A percentile compares a stretch with the other conserved stretches of the same genome.
These are phyloP conservation scores for Indicator maculatus DNA, from an alignment of 2,113 vertebrate species.

Conservation along the genomic window DNA sequence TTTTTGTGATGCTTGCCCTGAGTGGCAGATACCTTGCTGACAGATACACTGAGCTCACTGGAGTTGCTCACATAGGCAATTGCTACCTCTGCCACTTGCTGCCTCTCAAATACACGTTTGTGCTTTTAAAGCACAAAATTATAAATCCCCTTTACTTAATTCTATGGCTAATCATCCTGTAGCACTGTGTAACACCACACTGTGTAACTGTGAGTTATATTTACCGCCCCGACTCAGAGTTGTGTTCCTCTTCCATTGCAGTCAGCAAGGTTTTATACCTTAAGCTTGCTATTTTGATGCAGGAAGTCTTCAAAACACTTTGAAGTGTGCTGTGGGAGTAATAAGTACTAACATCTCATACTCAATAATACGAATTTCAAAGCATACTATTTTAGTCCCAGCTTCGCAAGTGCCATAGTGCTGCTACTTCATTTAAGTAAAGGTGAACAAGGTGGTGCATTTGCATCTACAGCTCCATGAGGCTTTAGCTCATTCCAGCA, in stretches of 20 bases:
- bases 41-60: background rate
- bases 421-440: background rate
- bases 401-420: background rate
- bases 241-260: background rate
- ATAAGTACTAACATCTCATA: background rate
- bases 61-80: background rate
- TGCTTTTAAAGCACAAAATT: background rate
- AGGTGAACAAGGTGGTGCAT: rapidly evolving
- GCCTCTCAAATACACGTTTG: background rate
- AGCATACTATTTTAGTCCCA: background rate
- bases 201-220: background rate
- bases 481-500: background rate
- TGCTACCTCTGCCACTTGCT: background rate
- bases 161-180: background rate
- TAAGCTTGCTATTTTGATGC: background rate
- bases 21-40: background rate
- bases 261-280: background rate
- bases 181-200: background rate
- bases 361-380: background rate
- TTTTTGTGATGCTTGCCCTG: background rate
- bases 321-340: background rate
- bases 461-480: background rate
- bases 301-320: slow-evolving; percentile 2
- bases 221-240: background rate
- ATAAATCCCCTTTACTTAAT: background rate